Evolutionary conservation across 2,888 invertebrate species (phyloP), one percentile per base, ranked within the genome.

Genomic region (Heteromurus nitidus): DNA sequence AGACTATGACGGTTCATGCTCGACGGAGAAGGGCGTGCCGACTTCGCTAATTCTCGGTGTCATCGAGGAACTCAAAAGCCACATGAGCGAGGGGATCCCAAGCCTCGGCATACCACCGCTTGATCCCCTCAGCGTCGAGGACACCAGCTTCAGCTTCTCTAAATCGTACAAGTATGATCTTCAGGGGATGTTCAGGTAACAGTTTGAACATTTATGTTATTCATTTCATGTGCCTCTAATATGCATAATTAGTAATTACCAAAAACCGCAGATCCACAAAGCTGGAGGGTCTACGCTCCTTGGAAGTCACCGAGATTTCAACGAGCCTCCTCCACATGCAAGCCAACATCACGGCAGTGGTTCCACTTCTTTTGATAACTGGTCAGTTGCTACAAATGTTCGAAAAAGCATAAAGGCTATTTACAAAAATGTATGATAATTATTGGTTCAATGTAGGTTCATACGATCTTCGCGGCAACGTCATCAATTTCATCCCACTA

Each of bases 41-140:
- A 28, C 67, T 0, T 30, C 26, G 16, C 42, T 75, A 1, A 69
- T 82, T 16, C 28, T 77, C 1, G 77, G 68, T 47, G 44, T 82
- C 53, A 24, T 82, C 0, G 65, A 77, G 0, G 22, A 68, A 0
- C 67, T 82, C 26, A 73, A 65, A 7, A 1, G 67, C 1, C 77
- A 82, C 72, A 82, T 82, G 82, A 18, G 13, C 42, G 55, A 30
- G 13, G 82, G 82, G 1, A 82, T 82, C 11, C 82, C 82, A 3
- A 36, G 67, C 5, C 30, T 82, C 16, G 70, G 67, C n/a, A 84
- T 84, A 16, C 84, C 84, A 0, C 82, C 82, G 0, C 47, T 84
- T 0, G 84, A 84, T 44, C 84, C 84, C 0, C 26, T 84, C 0
- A 24, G 47, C 0, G 18, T 84, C 0, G 11, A 24, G 0, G 55